Percentiles rank a stretch among this genome's conserved stretches.
phyloP scores from a whole-genome alignment of 64 coral and sea anemone genomes.

The Hydrozoanthus tunicans region DNA sequence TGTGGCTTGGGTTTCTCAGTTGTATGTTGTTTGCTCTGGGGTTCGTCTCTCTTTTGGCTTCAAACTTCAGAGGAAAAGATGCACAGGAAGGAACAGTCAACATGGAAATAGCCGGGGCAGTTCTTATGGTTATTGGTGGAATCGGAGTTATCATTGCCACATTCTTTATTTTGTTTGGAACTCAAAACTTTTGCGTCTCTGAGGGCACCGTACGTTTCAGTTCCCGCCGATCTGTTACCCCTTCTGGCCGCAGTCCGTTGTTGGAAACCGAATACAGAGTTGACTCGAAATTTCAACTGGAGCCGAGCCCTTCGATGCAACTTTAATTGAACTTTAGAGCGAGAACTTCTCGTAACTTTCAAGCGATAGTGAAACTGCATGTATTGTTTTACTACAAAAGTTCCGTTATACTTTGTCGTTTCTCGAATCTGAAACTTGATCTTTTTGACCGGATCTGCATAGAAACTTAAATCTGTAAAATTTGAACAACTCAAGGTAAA shows the following conservation, averaged over 20 bases:
- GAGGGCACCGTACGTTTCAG: slow-evolving; percentile 48
- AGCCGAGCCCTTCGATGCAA: slow-evolving; percentile 21
- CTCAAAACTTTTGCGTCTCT: slow-evolving; percentile 44
- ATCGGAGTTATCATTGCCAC: slow-evolving; percentile 17
- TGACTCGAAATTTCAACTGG: not conserved
- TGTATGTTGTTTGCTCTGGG: slow-evolving; percentile 43
- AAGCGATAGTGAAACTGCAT: no score
- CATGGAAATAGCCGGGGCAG: slow-evolving; percentile 13
- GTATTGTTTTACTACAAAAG: no score
- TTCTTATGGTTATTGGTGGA: slow-evolving; percentile 38
- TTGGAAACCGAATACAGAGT: not conserved
- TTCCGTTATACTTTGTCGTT: no score
- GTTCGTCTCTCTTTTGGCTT: slow-evolving; percentile 37
- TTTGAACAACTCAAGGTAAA: no score
- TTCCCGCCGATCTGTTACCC: not conserved
- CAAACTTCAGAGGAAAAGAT: slow-evolving; percentile 3
- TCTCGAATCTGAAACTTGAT: no score
- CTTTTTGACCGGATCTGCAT: no score
- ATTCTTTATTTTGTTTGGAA: slow-evolving; percentile 50
- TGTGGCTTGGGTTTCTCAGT: slow-evolving; percentile 42
- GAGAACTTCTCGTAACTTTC: no score
- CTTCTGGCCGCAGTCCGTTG: not conserved
- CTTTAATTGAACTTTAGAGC: slow-evolving; percentile 1
- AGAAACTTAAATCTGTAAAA: no score
- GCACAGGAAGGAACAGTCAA: slow-evolving; percentile 6